Conservation (phyloP, 1,140 invertebrate species). For the Papilio polyxenes region DNA sequence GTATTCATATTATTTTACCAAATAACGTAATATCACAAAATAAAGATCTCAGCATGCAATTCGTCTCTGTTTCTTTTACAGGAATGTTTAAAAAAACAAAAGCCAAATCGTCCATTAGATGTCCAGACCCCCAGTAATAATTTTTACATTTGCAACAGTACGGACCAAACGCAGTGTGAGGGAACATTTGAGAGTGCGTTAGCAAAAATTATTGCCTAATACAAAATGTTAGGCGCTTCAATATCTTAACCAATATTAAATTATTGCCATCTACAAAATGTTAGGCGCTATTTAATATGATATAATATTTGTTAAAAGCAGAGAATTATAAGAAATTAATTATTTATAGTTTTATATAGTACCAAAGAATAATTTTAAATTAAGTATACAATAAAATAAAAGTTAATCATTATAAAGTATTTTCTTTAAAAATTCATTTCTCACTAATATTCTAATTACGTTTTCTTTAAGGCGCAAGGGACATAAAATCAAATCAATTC, state of each 20-base stretch:
- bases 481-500: not conserved
- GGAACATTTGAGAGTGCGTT: not conserved
- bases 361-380: not conserved
- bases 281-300: not conserved
- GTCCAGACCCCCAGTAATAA: slow-evolving; percentile 21
- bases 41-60: too few relatives aligned
- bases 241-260: not conserved
- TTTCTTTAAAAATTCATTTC: not conserved
- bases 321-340: not conserved
- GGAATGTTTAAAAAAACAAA: not conserved
- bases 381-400: not conserved
- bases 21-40: too few relatives aligned
- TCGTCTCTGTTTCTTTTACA: not conserved
- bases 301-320: not conserved
- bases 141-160: not conserved
- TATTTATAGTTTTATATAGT: too few relatives aligned
- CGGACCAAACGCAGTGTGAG: not conserved
- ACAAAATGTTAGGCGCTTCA: not conserved
- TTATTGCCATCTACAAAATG: not conserved
- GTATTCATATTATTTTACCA: too few relatives aligned
- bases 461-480: not conserved
- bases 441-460: not conserved
- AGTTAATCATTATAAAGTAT: not conserved
- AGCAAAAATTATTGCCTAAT: not conserved
- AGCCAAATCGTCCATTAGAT: slow-evolving; percentile 6